Conservation (phyloP, 2,888 invertebrate species). For the Drosophila kambysellisi region DNA sequence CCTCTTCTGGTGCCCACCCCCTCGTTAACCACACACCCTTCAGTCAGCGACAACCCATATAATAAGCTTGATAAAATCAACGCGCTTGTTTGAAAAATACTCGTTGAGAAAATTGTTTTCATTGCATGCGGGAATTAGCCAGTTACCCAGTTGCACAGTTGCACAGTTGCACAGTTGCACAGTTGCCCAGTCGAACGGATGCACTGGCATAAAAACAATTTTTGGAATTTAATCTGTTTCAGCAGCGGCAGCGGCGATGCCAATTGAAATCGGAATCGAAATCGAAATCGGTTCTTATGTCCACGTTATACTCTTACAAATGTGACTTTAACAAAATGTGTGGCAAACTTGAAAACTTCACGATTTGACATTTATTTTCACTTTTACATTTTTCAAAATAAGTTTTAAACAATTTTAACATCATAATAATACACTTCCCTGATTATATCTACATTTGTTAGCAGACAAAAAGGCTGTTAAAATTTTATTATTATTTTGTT, state of each 20-base stretch:
- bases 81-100: slow-evolving; percentile 58
- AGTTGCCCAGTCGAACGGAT: neutral
- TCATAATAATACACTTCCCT: neutral
- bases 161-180: slow-evolving; percentile 6
- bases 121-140: slow-evolving; percentile 76
- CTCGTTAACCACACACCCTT: neutral
- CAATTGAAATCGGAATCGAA: slow-evolving; percentile 34
- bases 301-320: slow-evolving; percentile 21
- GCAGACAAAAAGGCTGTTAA: too few species aligned
- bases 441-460: too few species aligned
- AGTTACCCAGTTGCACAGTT: slow-evolving; percentile 5
- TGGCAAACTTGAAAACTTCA: neutral
- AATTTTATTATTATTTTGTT: neutral
- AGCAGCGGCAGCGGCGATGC: slow-evolving; percentile 25
- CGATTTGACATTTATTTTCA: neutral
- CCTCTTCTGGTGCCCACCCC: neutral
- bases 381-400: neutral
- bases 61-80: slow-evolving; percentile 80
- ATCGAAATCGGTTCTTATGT: slow-evolving; percentile 21
- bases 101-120: slow-evolving; percentile 67
- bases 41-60: slow-evolving; percentile 62
- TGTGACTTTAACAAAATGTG: too few species aligned
- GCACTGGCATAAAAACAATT: slow-evolving; percentile 54
- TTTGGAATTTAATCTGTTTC: slow-evolving; percentile 75
- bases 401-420: neutral